Evolutionary conservation across 2,113 vertebrate species (phyloP).

Genomic region (Silurus asotus): DNA sequence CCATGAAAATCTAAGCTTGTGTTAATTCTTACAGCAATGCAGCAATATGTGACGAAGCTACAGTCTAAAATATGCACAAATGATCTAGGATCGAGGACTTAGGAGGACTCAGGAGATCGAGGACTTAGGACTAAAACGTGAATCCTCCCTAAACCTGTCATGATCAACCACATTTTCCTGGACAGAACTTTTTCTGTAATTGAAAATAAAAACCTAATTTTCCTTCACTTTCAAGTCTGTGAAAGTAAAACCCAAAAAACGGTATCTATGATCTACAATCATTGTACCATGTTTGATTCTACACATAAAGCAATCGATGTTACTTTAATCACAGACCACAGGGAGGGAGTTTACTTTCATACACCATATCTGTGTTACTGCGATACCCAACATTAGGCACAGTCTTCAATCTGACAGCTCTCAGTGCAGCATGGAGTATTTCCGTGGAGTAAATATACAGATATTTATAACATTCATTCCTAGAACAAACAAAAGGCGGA

Average conservation of each 20-base stretch:
- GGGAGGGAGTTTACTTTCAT: not conserved
- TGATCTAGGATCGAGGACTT: not conserved
- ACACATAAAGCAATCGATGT: not conserved
- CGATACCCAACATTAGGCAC: not conserved
- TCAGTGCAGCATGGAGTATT: constrained; percentile 9
- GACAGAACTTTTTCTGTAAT: not conserved
- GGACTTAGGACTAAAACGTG: not conserved
- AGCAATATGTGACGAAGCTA: not conserved
- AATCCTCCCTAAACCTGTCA: not conserved
- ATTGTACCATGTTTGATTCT: not conserved
- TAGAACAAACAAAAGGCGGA: constrained; percentile 33
- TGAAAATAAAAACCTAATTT: not conserved
- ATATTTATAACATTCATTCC: not conserved
- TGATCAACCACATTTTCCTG: not conserved
- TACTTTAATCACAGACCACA: not conserved
- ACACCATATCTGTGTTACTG: not conserved
- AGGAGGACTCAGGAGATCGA: no score
- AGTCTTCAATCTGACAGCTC: not conserved
- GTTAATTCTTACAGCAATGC: not conserved
- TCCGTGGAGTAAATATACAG: constrained; percentile 37
- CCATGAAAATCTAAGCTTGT: not conserved
- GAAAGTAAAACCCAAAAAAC: not conserved
- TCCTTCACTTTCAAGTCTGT: not conserved
- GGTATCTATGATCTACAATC: constrained; percentile 27
- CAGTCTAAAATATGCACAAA: not conserved